These are phyloP conservation scores for Drosophila macrospina DNA, from an alignment of 2,888 invertebrate species.

Conservation along the genomic window DNA sequence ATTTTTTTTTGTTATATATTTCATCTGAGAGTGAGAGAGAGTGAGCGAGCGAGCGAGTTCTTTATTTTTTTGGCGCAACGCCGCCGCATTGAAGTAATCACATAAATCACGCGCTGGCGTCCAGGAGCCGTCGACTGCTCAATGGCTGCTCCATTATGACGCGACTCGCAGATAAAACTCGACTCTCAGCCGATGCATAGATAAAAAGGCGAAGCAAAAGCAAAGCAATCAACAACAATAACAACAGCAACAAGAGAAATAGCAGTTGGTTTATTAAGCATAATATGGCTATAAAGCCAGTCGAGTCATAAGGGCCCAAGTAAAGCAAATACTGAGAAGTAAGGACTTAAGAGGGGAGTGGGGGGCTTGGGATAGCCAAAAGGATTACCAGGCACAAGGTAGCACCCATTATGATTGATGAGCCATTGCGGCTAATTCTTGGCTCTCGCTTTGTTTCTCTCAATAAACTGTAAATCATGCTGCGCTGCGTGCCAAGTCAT, in stretches of 20 bases:
- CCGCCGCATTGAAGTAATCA: conserved; percentile 83
- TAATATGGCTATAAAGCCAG: conserved; percentile 78
- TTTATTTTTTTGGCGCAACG: conserved; percentile 71
- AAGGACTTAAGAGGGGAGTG: background rate
- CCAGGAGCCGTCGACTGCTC: conserved; percentile 65
- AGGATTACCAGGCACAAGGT: conserved; percentile 56
- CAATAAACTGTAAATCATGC: conserved; percentile 78
- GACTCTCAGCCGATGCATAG: conserved; percentile 55
- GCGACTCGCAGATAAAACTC: conserved; percentile 75
- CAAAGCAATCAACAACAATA: conserved; percentile 2
- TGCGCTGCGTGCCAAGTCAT: conserved; percentile 77
- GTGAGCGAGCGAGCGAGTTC: background rate
- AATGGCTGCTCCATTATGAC: conserved; percentile 69
- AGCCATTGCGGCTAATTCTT: conserved; percentile 79
- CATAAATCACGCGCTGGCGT: conserved; percentile 78
- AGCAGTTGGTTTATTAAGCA: conserved; percentile 74
- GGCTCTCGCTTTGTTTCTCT: conserved; percentile 74
- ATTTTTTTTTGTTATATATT: conserved; percentile 10
- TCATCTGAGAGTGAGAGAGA: background rate
- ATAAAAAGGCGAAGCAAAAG: conserved; percentile 36
- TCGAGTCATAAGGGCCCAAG: conserved; percentile 51
- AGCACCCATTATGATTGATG: conserved; percentile 66
- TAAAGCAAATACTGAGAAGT: background rate
- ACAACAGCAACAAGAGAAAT: conserved; percentile 36
- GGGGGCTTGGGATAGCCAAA: conserved; percentile 20